Base-by-base conservation (phyloP, 2,888 invertebrate species). In the Drosophila villosipedis region DNA sequence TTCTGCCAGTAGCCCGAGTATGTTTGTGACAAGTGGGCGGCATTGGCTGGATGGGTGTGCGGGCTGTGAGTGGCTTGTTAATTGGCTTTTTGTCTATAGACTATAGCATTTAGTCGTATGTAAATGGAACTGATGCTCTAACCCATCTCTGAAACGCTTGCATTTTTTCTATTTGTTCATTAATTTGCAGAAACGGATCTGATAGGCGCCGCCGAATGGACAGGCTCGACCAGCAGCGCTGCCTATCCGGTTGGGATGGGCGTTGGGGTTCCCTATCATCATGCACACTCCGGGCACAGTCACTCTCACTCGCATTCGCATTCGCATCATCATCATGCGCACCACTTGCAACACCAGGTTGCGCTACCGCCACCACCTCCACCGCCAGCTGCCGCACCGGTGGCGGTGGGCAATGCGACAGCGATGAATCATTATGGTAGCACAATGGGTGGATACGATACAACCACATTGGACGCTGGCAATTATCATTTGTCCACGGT, bases 191-290 rank as follows among this genome's bases (percentile, higher is more conserved):
- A 95, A 81, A 95, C 94, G 73, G 95, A 95, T 90, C 94, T 95
- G 84, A 94, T 95, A 82, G 95, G 95, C 10, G 95, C 95, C 33
- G 94, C 94, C 69, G 95, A 95, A 83, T 95, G 95, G 95, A 95
- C 95, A 81, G 95, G 95, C 9, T 90, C 92, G n/a, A 80, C 91
- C 3, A 94, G 94, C 3, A 93, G 94, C 35, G 91, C 69, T 25
- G 68, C 81, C 14, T 76, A 76, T 30, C 65, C 82, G 4, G 72
- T 80, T 28, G 72, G 80, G 28, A 68, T 74, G 7, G 66, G 70
- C 5, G 68, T 57, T 25, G 55, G 55, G 14, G 80, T 82, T 4
- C 69, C 89, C 37, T 89, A 85, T 67, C 82, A 81, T 37, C 89
- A 84, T 53, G 68, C 78, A 2, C 86, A 82, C 33, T 67, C 80